Percentiles rank a stretch among this genome's conserved stretches.
These are phyloP conservation scores for Drosophila cardini DNA, from an alignment of 1,140 invertebrate genomes.

Conservation along the genomic window DNA sequence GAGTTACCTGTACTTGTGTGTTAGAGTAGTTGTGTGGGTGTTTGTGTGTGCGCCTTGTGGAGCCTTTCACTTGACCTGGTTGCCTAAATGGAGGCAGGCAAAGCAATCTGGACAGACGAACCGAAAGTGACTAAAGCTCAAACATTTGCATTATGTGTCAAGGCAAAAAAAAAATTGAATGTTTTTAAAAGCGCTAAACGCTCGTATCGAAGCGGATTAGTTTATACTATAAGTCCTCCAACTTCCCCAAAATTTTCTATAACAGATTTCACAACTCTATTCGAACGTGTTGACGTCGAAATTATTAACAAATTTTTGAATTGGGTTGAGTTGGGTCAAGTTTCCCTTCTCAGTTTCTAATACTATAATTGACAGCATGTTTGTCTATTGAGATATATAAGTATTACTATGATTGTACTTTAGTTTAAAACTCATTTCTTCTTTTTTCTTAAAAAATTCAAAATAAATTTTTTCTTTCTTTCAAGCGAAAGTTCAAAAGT, in stretches of 20 bases:
- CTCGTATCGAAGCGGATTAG: not conserved
- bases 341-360: not conserved
- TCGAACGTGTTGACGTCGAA: not conserved
- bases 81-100: conserved; percentile 46
- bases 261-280: too few species aligned
- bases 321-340: conserved; percentile 24
- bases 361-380: conserved; percentile 6
- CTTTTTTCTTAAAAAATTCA: not conserved
- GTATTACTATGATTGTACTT: not conserved
- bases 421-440: not conserved
- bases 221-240: too few species aligned
- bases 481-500: conserved; percentile 43
- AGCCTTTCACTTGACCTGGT: conserved; percentile 70
- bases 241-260: too few species aligned
- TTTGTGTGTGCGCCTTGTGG: conserved; percentile 39
- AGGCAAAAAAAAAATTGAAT: conserved; percentile 25
- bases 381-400: not conserved
- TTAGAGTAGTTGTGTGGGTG: not conserved
- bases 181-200: conserved; percentile 4
- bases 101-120: conserved; percentile 15
- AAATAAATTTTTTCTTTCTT: not conserved
- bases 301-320: conserved; percentile 29
- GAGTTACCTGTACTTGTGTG: conserved; percentile 30
- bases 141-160: conserved; percentile 55
- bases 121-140: conserved; percentile 17